These are phyloP conservation scores for Anabacerthia variegaticeps DNA, from an alignment of 2,797 vertebrate genomes.

Conservation along the genomic window DNA sequence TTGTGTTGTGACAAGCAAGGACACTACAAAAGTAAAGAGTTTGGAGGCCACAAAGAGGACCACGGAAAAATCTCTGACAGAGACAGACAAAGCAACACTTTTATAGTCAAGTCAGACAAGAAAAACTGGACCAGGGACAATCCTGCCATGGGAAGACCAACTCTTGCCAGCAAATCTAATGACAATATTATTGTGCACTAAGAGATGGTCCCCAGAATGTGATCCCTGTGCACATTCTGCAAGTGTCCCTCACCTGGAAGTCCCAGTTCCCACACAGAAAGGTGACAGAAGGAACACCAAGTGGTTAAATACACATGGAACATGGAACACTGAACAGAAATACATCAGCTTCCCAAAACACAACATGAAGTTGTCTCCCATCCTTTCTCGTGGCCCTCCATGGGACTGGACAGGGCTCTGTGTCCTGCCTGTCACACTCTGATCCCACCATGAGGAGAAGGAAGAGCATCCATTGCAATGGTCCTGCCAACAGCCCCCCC, in stretches of 20 bases:
- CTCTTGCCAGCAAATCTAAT: neutral
- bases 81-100: neutral
- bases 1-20: too few species aligned
- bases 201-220: neutral
- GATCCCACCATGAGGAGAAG: neutral
- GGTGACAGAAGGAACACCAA: neutral
- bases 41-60: neutral
- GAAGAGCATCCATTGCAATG: neutral
- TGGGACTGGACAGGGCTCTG: neutral
- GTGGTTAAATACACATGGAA: neutral
- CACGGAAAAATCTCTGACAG: neutral
- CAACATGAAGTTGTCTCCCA: neutral
- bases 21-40: neutral
- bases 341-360: accelerated
- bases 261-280: neutral
- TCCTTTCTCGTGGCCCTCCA: accelerated
- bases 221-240: neutral
- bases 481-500: neutral
- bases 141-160: neutral
- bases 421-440: neutral
- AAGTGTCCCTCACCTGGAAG: neutral
- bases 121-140: neutral
- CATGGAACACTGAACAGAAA: neutral
- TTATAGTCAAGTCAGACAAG: neutral
- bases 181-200: too few species aligned